These are phyloP conservation scores for Neodiprion lecontei DNA, from an alignment of 1,140 invertebrate genomes.

Conservation along the genomic window DNA sequence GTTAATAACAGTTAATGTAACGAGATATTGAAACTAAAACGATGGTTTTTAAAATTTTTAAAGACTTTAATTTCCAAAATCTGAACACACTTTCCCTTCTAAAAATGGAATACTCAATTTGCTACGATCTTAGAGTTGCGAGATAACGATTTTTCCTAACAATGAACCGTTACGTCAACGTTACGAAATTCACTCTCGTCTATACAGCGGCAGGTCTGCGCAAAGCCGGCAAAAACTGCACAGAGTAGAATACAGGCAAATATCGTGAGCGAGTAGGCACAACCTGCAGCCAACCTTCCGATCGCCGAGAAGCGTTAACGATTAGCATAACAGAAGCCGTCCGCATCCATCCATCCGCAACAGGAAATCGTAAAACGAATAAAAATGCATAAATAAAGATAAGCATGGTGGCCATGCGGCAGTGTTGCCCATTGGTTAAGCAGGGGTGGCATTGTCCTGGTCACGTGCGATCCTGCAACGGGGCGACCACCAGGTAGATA, in stretches of 20 bases:
- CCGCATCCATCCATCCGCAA: slow-evolving; percentile 16
- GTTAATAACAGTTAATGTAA: too few relatives aligned
- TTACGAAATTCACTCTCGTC: too few relatives aligned
- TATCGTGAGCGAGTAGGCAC: not conserved
- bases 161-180: too few relatives aligned
- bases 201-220: too few relatives aligned
- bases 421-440: slow-evolving; percentile 35
- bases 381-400: slow-evolving; percentile 47
- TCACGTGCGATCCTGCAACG: slow-evolving; percentile 47
- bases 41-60: too few relatives aligned
- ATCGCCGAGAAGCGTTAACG: slow-evolving; percentile 26
- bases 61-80: too few relatives aligned
- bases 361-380: slow-evolving; percentile 53
- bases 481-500: slow-evolving; percentile 37
- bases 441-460: slow-evolving; percentile 48
- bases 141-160: too few relatives aligned
- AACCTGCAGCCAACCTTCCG: not conserved
- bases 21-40: too few relatives aligned
- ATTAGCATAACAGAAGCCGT: slow-evolving; percentile 40
- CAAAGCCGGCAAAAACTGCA: not conserved
- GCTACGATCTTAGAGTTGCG: too few relatives aligned
- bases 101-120: too few relatives aligned
- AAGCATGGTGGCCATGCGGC: slow-evolving; percentile 27
- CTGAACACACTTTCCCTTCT: too few relatives aligned
- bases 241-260: not conserved